Conservation (phyloP, 2,797 vertebrate species). For the Choloepus didactylus region DNA sequence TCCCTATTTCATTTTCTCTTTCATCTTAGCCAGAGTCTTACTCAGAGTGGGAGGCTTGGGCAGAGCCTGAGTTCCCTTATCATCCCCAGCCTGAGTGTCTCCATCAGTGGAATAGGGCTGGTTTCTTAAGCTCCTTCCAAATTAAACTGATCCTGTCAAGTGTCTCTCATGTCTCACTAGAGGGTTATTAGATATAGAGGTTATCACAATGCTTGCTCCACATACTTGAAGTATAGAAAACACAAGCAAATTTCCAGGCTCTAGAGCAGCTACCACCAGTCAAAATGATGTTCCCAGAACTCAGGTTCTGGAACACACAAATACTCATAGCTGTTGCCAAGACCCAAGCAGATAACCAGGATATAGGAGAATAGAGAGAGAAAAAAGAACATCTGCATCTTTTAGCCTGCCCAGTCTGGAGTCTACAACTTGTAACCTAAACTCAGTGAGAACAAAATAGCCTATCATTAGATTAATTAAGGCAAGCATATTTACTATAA, state of each 20-base stretch:
- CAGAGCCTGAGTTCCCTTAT: neutral
- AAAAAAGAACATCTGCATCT: neutral
- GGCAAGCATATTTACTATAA: neutral
- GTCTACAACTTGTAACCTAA: neutral
- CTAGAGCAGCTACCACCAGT: neutral
- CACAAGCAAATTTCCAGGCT: neutral
- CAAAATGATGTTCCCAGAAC: neutral
- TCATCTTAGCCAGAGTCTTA: neutral
- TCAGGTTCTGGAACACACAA: neutral
- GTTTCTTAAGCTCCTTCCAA: neutral
- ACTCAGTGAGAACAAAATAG: neutral
- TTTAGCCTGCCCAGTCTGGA: neutral
- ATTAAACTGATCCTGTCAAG: conserved; percentile 30
- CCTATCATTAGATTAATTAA: neutral
- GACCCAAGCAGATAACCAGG: neutral
- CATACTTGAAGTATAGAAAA: neutral
- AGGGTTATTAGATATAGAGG: neutral
- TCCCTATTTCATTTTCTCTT: conserved; percentile 1
- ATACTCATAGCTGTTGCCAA: neutral
- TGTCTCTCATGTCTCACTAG: neutral
- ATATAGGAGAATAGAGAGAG: neutral
- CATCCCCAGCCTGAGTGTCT: neutral
- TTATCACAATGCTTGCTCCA: neutral
- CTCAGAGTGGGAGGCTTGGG: neutral
- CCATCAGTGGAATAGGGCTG: neutral